phyloP scores from a whole-genome alignment of 2,888 invertebrate genomes.

The Macrosiphum euphorbiae region DNA sequence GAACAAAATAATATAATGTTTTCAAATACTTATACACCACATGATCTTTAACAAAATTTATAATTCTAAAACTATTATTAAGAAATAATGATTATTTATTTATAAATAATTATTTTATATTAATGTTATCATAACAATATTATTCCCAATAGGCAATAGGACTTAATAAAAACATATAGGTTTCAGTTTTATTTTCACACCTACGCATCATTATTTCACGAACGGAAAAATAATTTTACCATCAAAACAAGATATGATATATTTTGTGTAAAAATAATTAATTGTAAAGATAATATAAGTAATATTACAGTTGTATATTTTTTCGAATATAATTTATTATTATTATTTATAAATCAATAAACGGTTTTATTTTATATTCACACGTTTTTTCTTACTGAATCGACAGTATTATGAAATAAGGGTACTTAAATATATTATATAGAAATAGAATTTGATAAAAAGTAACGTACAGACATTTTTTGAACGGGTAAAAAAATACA shows the following conservation, averaged over 20 bases:
- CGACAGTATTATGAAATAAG: neutral
- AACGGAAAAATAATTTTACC: neutral
- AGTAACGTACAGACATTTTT: constrained; percentile 52
- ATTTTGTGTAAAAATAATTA: neutral
- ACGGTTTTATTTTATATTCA: neutral
- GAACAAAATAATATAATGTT: constrained; percentile 45
- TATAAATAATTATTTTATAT: neutral
- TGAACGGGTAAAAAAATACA: constrained; percentile 46
- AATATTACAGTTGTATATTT: neutral
- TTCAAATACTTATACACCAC: constrained; percentile 10
- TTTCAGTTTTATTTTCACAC: neutral
- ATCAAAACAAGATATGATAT: neutral
- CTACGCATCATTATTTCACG: neutral
- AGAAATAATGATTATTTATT: constrained; percentile 12
- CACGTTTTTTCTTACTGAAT: neutral
- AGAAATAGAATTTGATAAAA: constrained; percentile 41
- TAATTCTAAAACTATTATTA: constrained; percentile 32
- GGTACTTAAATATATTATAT: neutral
- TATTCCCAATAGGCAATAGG: neutral
- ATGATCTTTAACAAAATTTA: constrained; percentile 34
- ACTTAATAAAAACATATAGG: neutral
- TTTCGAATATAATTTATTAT: neutral
- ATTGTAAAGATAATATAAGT: neutral
- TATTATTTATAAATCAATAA: neutral
- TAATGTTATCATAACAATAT: neutral